phyloP scores from a whole-genome alignment of 2,113 vertebrate species.

The Platichthys stellatus region DNA sequence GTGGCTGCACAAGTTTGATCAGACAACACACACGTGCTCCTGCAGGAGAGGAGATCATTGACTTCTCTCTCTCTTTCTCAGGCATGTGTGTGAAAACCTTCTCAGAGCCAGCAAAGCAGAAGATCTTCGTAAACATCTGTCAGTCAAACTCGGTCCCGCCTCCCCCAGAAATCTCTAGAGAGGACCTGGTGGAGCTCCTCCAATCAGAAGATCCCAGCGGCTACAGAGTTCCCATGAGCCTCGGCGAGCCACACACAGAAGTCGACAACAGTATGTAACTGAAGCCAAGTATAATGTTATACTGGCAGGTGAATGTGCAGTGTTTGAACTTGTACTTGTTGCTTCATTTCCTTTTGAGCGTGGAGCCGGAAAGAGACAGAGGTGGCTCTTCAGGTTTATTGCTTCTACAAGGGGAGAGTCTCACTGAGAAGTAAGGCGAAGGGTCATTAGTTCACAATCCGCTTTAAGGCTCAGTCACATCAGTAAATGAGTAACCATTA shows the following conservation, averaged over 20 bases:
- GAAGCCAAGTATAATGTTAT: not conserved
- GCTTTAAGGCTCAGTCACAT: too few species aligned
- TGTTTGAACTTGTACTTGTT: not conserved
- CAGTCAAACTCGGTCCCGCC: conserved; percentile 86
- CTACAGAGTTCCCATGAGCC: conserved; percentile 92
- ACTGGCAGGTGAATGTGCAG: too few species aligned
- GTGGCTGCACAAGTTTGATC: not conserved
- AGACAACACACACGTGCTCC: not conserved
- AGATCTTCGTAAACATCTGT: conserved; percentile 91
- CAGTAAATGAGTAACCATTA: too few species aligned
- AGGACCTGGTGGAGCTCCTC: conserved; percentile 86
- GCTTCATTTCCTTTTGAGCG: not conserved
- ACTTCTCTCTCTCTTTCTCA: conserved; percentile 43
- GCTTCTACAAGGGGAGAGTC: too few species aligned
- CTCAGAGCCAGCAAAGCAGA: conserved; percentile 74
- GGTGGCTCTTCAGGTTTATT: too few species aligned
- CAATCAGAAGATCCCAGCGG: conserved; percentile 88
- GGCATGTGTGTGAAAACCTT: conserved; percentile 90
- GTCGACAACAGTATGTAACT: conserved; percentile 87
- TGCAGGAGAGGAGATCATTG: not conserved
- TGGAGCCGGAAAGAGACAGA: not conserved
- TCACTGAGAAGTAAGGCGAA: too few species aligned
- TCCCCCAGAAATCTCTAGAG: conserved; percentile 84
- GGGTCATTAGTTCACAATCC: too few species aligned
- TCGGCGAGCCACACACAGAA: conserved; percentile 90